These are phyloP conservation scores for Dolichoris vasculosae DNA, from an alignment of 1,140 invertebrate genomes.

Conservation along the genomic window DNA sequence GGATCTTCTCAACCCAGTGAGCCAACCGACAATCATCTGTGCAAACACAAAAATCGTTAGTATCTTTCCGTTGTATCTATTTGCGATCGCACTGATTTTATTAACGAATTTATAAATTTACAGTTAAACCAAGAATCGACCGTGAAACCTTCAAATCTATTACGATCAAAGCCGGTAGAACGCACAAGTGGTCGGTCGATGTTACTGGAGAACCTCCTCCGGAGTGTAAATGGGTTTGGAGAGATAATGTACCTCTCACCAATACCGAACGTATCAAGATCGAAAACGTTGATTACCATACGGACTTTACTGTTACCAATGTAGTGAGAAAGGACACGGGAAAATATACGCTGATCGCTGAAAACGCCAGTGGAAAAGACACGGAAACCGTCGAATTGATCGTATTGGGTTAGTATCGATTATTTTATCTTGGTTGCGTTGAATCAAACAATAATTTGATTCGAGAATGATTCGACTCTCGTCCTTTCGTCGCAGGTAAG, in stretches of 20 bases:
- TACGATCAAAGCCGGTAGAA: conserved; percentile 91
- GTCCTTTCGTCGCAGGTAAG: conserved; percentile 74
- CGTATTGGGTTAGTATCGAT: conserved; percentile 82
- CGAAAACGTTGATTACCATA: conserved; percentile 93
- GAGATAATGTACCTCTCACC: conserved; percentile 86
- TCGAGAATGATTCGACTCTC: not conserved
- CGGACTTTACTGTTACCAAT: conserved; percentile 89
- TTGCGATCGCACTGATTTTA: too few species aligned
- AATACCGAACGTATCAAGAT: conserved; percentile 91
- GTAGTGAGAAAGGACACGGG: conserved; percentile 92
- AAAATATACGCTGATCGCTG: conserved; percentile 90
- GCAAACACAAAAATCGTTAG: conserved; percentile 95
- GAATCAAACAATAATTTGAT: not conserved
- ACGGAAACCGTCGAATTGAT: conserved; percentile 92
- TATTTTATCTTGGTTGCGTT: conserved; percentile 5
- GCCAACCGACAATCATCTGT: conserved; percentile 92
- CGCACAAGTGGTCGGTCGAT: conserved; percentile 94
- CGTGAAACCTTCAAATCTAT: conserved; percentile 90
- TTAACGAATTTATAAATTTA: conserved; percentile 54
- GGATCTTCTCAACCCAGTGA: conserved; percentile 91
- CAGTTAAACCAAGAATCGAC: conserved; percentile 94
- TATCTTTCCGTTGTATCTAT: too few species aligned
- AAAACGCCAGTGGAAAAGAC: conserved; percentile 93
- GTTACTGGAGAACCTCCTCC: conserved; percentile 92
- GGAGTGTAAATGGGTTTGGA: conserved; percentile 88